Evolutionary conservation across 2,113 vertebrate species (phyloP), one percentile per base, ranked within the genome.

Genomic region (Empidonax alnorum): DNA sequence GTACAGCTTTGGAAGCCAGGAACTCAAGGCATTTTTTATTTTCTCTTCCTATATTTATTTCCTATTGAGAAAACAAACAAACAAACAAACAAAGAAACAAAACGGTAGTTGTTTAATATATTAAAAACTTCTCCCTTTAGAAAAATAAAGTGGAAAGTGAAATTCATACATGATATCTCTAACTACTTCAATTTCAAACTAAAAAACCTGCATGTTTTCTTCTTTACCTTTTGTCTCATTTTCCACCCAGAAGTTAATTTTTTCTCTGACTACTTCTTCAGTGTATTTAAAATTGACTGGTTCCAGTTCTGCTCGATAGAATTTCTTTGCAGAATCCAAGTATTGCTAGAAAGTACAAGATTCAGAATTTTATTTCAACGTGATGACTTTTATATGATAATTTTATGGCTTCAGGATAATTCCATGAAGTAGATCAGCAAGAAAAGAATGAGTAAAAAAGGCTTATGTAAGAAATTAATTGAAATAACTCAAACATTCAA

Each of bases 181-280:
- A 73, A 77, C 4, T 53, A 18, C 10, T 50, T 81, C 15, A 5
- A n/a, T 8, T 67, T 9, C 30, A 89, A 84, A 79, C 14, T 17
- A 69, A 69, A 63, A 24, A 31, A 28, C 7, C 7, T 42, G 18
- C 5, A 35, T 15, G 1, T 41, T 61, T n/a, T 87, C 39, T 76
- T 87, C 52, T 67, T 97, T 96, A 98, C 98, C 97, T 44, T 98
- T 89, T 92, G 98, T 98, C 82, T 97, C 95, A 72, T 77, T 93
- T 96, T 97, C 97, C 91, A 98, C 97, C 98, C 98, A 98, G 81
- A 97, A 67, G 71, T 98, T 98, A 72, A 98, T 98, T 41, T 78
- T 66, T 52, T 95, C 77, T 71, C 97, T 97, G 15, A 96, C 91
- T 91, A 97, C 96, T 90, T 98, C 97, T 24, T 94, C 76, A 42